A percentile compares a stretch with the other conserved stretches of the same genome.
phyloP scores from a whole-genome alignment of 2,888 invertebrate genomes.

The Harpagoxenus sublaevis region DNA sequence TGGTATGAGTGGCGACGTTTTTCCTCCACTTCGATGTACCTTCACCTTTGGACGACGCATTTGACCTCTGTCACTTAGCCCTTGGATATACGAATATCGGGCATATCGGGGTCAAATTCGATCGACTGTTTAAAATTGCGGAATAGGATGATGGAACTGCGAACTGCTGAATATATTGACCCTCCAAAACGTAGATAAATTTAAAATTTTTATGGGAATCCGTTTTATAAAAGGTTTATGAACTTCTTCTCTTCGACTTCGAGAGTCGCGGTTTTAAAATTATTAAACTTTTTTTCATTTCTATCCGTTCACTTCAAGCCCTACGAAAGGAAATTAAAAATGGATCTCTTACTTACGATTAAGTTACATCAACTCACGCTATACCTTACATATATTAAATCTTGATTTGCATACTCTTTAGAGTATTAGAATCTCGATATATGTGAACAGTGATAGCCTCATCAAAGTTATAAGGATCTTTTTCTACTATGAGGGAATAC shows the following conservation, averaged over 20 bases:
- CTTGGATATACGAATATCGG: slow-evolving; percentile 7
- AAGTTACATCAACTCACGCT: background rate
- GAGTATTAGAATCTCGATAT: background rate
- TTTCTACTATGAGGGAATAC: background rate
- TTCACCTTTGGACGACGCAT: slow-evolving; percentile 43
- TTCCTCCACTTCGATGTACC: slow-evolving; percentile 36
- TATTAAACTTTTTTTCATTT: background rate
- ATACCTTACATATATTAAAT: background rate
- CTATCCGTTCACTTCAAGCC: background rate
- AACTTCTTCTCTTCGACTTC: background rate
- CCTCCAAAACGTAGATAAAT: background rate
- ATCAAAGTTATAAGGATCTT: background rate
- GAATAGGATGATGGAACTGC: background rate
- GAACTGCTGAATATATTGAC: slow-evolving; percentile 17
- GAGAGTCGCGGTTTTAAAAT: background rate
- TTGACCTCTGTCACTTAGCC: slow-evolving; percentile 34
- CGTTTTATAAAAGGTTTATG: slow-evolving; percentile 13
- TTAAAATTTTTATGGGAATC: slow-evolving; percentile 27
- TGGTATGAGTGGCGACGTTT: slow-evolving; percentile 49
- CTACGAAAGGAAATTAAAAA: background rate
- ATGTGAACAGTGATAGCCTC: background rate
- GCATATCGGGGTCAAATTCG: slow-evolving; percentile 23
- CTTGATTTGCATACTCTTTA: background rate
- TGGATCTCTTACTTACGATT: background rate
- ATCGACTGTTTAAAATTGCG: slow-evolving; percentile 36